Base-by-base conservation (phyloP, 2,113 vertebrate genomes). In the Lipophrys pholis region DNA sequence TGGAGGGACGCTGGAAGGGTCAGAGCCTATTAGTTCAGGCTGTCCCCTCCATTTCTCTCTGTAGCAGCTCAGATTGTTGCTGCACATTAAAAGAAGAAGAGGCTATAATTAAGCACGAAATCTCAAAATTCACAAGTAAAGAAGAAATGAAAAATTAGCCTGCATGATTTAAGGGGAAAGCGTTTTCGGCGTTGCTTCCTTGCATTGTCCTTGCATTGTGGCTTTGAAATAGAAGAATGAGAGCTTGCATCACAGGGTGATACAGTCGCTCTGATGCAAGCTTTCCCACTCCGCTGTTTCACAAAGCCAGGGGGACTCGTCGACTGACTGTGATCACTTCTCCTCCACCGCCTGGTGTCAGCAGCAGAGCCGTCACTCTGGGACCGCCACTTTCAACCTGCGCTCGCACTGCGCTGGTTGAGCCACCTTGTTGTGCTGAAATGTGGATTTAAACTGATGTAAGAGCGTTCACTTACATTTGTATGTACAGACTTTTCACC, bases 311-410 rank as follows among this genome's bases (percentile, higher is more conserved):
- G 1, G 43, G 64, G 74, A 66, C 60, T 58, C 78, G 63, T 75
- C 48, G 61, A 84, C 76, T 77, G 41, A n/a, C 59, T 38, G 43
- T 76, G 69, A 71, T 62, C 71, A 67, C 43, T 79, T 69, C 48
- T 69, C 58, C 53, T 75, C 49, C 21, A 76, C 56, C 83, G 58
- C 35, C 61, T 54, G 71, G 69, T 60, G 69, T 87, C 67, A 69
- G 73, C 70, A 61, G 54, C 42, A 15, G 58, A 45, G 61, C 74
- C 55, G 81, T 55, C 54, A 49, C 83, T 69, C 78, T 42, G 58
- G 79, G 78, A 76, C 68, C 2, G 39, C 52, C 63, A 69, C 84
- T 89, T 81, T 87, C 76, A 87, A 86, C 73, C 85, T 67, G 57
- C 50, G 55, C 70, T 70, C 75, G 71, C 55, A 60, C 35, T 58